These are phyloP conservation scores for Smittia sp. DNA, from an alignment of 2,888 invertebrate genomes.

Conservation along the genomic window DNA sequence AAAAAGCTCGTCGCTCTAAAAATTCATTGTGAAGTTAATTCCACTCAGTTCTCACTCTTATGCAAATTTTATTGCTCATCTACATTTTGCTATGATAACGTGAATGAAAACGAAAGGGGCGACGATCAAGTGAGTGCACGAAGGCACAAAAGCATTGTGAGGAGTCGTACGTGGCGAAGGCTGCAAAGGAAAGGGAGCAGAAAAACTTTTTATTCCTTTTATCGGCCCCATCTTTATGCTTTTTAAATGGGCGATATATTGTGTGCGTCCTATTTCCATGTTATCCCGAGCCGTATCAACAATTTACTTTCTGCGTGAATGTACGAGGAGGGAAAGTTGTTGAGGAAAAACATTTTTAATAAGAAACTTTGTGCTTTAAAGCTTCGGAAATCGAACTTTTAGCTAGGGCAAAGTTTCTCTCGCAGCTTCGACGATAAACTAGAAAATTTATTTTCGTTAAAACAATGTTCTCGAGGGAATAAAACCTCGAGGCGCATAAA, in stretches of 20 bases:
- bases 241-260: slow-evolving; percentile 8
- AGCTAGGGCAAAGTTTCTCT: not conserved
- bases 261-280: not conserved
- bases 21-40: slow-evolving; percentile 39
- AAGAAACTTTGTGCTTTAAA: not conserved
- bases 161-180: not conserved
- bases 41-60: slow-evolving; percentile 33
- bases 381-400: not conserved
- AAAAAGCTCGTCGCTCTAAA: slow-evolving; percentile 24
- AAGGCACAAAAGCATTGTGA: slow-evolving; percentile 5
- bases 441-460: slow-evolving; percentile 5
- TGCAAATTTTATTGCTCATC: slow-evolving; percentile 40
- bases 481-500: not conserved
- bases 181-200: not conserved
- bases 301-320: not conserved
- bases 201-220: slow-evolving; percentile 17
- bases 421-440: not conserved
- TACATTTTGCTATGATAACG: slow-evolving; percentile 32
- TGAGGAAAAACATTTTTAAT: not conserved
- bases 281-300: not conserved
- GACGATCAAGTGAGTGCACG: not conserved
- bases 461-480: not conserved
- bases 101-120: slow-evolving; percentile 19
- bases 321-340: not conserved
- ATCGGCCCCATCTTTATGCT: not conserved